A percentile compares a stretch with the other conserved stretches of the same genome.
Evolutionary conservation across 2,888 invertebrate genomes (phyloP).

Genomic region (Drosophila fulvimacula): DNA sequence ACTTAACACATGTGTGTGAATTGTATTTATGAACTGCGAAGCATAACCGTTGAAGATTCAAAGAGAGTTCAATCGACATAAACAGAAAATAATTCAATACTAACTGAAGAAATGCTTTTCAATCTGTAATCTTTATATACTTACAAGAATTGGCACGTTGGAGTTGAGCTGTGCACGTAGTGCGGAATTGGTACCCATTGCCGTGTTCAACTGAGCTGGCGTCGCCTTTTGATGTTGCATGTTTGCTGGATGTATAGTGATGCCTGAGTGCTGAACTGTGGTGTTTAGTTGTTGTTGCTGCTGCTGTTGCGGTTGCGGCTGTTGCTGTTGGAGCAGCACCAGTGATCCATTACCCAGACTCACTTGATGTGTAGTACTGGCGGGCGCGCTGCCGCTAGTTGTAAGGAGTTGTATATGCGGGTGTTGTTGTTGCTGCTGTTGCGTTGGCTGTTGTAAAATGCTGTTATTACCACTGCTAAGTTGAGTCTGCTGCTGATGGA

Average conservation of each 20-base stretch:
- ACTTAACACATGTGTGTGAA: too few relatives aligned
- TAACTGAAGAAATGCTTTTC: neutral
- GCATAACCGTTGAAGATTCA: neutral
- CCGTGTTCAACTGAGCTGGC: slow-evolving; percentile 68
- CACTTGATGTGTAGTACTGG: slow-evolving; percentile 82
- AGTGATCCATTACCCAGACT: slow-evolving; percentile 84
- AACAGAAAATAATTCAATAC: neutral
- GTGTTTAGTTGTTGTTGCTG: slow-evolving; percentile 68
- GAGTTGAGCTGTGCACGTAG: slow-evolving; percentile 83
- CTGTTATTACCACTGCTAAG: slow-evolving; percentile 56
- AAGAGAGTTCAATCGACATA: neutral
- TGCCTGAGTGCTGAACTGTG: slow-evolving; percentile 76
- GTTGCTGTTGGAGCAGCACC: slow-evolving; percentile 81
- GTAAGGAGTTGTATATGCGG: slow-evolving; percentile 76
- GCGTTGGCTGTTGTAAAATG: slow-evolving; percentile 55
- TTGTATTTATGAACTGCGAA: neutral
- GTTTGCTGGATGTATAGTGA: slow-evolving; percentile 83
- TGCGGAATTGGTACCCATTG: slow-evolving; percentile 85
- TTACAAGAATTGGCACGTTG: slow-evolving; percentile 89
- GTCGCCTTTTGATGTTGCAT: slow-evolving; percentile 74
- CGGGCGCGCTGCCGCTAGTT: slow-evolving; percentile 52
- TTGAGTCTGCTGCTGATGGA: slow-evolving; percentile 46
- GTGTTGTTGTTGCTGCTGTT: slow-evolving; percentile 57
- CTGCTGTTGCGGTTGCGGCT: slow-evolving; percentile 37
- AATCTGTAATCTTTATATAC: slow-evolving; percentile 47